phyloP scores from a whole-genome alignment of 2,888 invertebrate genomes.

The Eupithecia dodoneata region DNA sequence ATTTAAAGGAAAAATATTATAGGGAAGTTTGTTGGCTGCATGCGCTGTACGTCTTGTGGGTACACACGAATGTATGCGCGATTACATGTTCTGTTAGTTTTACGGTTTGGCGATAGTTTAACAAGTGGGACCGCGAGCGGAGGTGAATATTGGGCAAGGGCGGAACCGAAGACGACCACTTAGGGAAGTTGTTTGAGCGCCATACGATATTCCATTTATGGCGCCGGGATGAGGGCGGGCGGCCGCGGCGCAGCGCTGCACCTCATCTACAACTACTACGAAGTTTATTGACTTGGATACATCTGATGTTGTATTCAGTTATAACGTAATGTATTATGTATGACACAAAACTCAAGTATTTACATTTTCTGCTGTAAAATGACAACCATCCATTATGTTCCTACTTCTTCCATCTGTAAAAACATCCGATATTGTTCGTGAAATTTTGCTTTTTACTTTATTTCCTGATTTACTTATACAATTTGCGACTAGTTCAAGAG shows the following conservation, averaged over 20 bases:
- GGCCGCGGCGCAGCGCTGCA: not conserved
- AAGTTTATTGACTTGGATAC: not conserved
- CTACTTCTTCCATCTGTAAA: too few relatives aligned
- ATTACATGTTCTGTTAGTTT: not conserved
- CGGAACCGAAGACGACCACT: slow-evolving; percentile 37
- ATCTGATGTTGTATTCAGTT: not conserved
- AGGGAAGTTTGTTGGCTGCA: slow-evolving; percentile 31
- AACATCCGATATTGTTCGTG: too few relatives aligned
- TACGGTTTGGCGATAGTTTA: not conserved
- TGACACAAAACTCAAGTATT: not conserved
- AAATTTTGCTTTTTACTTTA: too few relatives aligned
- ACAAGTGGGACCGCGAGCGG: not conserved
- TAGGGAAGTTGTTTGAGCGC: slow-evolving; percentile 39
- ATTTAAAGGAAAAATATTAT: slow-evolving; percentile 57
- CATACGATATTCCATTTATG: slow-evolving; percentile 44
- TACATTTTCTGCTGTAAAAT: not conserved
- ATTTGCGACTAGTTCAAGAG: too few relatives aligned
- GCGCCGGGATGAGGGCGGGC: slow-evolving; percentile 18
- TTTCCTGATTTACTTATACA: too few relatives aligned
- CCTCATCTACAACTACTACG: not conserved
- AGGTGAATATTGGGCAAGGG: not conserved
- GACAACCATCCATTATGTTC: too few relatives aligned
- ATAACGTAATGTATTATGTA: too few relatives aligned
- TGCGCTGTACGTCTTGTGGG: slow-evolving; percentile 20
- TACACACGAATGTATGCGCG: not conserved